Conservation (phyloP, 2,888 invertebrate species). For the Spilosoma lubricipeda region DNA sequence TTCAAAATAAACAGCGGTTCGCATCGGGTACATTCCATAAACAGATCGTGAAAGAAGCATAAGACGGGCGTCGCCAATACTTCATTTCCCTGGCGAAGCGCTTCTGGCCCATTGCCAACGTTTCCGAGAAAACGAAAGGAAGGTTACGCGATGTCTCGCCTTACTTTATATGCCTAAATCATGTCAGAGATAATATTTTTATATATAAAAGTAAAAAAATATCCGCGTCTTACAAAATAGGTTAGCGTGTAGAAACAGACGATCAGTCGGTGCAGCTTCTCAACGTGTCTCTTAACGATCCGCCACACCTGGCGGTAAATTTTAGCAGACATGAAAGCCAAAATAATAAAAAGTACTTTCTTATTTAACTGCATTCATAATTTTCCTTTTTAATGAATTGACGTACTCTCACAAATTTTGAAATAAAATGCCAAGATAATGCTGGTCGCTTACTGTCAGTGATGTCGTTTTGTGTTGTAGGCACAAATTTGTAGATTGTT, state of each 20-base stretch:
- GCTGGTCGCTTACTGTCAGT: conserved; percentile 27
- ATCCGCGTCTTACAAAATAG: conserved; percentile 55
- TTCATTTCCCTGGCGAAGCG: conserved; percentile 79
- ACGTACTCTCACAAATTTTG: conserved; percentile 35
- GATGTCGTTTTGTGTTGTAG: conserved; percentile 26
- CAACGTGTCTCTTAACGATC: conserved; percentile 55
- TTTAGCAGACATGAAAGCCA: conserved; percentile 58
- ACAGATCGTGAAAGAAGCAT: conserved; percentile 76
- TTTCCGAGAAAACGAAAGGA: conserved; percentile 83
- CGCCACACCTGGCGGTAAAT: conserved; percentile 59
- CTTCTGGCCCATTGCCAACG: conserved; percentile 76
- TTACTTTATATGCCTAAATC: conserved; percentile 83
- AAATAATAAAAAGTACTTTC: conserved; percentile 40
- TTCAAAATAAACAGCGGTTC: conserved; percentile 69
- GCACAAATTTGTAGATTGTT: conserved; percentile 67
- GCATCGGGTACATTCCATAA: conserved; percentile 77
- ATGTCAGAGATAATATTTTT: conserved; percentile 78
- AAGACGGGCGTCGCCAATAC: conserved; percentile 78
- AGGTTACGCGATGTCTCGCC: conserved; percentile 85
- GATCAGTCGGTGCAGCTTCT: conserved; percentile 21
- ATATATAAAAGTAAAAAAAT: conserved; percentile 58
- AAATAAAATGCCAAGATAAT: conserved; percentile 46
- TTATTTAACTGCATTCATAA: conserved; percentile 44
- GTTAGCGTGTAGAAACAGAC: conserved; percentile 39
- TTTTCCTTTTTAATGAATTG: conserved; percentile 48